A percentile compares a stretch with the other conserved stretches of the same genome.
phyloP scores from a whole-genome alignment of 1,140 invertebrate species.

The Pantala flavescens region DNA sequence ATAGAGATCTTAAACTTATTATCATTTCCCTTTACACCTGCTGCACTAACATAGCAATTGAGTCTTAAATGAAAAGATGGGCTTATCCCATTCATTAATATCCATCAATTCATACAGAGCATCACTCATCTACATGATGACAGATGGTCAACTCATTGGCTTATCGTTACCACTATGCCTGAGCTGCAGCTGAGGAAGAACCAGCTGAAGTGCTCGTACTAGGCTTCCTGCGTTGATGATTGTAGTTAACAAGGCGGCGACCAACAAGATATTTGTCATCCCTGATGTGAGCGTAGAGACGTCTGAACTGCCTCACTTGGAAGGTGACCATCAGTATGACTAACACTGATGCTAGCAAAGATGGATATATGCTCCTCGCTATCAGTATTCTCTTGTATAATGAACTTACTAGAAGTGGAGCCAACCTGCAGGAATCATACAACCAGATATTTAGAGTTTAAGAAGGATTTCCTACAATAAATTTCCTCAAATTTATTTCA shows the following conservation, averaged over 20 bases:
- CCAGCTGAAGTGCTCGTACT: neutral
- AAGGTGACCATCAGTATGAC: constrained; percentile 31
- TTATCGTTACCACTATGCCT: neutral
- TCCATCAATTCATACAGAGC: neutral
- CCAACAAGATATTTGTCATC: constrained; percentile 98
- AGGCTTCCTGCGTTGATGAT: constrained; percentile 48
- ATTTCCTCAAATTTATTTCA: too few species aligned
- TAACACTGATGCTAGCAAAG: constrained; percentile 39
- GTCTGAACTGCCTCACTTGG: constrained; percentile 83
- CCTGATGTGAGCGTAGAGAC: constrained; percentile 96
- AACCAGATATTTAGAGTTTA: too few species aligned
- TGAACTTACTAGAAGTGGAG: constrained; percentile 66
- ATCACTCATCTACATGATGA: neutral
- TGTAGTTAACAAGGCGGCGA: constrained; percentile 88
- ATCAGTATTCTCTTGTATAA: constrained; percentile 65
- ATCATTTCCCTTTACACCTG: neutral
- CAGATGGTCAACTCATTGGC: neutral
- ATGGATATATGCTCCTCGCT: constrained; percentile 82
- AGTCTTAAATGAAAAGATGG: neutral
- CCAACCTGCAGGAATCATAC: constrained; percentile 37
- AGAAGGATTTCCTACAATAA: too few species aligned
- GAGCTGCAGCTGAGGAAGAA: neutral
- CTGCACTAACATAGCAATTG: neutral
- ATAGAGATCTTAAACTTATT: neutral
- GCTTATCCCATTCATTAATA: neutral